Percentiles rank a stretch among this genome's conserved stretches.
Conservation (phyloP, 1,140 invertebrate genomes). For the Megalopta genalis region DNA sequence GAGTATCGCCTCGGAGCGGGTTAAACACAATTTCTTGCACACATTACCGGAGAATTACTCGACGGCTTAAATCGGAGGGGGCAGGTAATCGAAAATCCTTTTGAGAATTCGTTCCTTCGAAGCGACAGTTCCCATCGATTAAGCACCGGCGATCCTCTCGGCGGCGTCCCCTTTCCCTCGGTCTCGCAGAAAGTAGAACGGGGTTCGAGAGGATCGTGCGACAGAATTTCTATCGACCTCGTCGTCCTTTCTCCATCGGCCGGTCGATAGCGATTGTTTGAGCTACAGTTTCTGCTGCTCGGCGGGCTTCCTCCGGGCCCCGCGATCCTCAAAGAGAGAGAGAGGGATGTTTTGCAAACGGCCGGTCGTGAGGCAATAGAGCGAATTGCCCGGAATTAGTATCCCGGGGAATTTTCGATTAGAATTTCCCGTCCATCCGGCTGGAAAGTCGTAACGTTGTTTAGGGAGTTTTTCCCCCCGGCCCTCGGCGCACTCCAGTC, state of each 20-base stretch:
- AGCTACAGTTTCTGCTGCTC: not conserved
- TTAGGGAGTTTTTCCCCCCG: not conserved
- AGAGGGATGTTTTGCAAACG: constrained; percentile 28
- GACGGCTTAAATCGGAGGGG: too few species aligned
- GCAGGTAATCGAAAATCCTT: too few species aligned
- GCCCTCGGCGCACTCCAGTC: not conserved
- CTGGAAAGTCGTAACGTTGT: constrained; percentile 17
- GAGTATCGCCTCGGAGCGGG: too few species aligned
- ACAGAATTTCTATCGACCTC: not conserved
- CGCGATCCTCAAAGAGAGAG: not conserved
- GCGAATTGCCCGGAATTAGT: constrained; percentile 21
- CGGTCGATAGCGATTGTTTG: not conserved
- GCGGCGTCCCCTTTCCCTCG: not conserved
- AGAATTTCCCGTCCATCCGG: constrained; percentile 1
- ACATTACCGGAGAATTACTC: too few species aligned
- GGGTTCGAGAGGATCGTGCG: not conserved
- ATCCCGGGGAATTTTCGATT: constrained; percentile 11
- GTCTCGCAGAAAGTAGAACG: not conserved
- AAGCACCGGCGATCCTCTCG: not conserved
- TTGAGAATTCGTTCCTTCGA: too few species aligned
- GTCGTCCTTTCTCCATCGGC: not conserved
- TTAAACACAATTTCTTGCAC: too few species aligned
- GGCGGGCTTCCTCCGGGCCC: not conserved
- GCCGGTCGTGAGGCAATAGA: constrained; percentile 4
- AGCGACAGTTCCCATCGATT: not conserved